Conservation (phyloP, 2,113 vertebrate species). For the Pelecanoides urinatrix region DNA sequence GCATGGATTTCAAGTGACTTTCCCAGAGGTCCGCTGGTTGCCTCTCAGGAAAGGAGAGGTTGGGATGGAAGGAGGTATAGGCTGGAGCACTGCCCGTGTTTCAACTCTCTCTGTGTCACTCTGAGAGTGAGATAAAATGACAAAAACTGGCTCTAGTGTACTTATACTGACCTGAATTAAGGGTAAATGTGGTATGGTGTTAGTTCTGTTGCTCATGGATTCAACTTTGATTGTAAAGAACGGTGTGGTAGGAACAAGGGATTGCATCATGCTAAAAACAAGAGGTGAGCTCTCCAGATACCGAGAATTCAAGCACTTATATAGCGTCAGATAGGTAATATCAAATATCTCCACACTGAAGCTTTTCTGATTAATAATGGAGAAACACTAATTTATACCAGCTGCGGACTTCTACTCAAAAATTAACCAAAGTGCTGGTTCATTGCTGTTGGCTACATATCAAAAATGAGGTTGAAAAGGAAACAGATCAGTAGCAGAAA, state of each 20-base stretch:
- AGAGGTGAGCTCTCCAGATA: not conserved
- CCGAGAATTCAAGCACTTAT: not conserved
- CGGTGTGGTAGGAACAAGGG: not conserved
- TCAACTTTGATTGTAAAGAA: not conserved
- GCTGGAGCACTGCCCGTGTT: not conserved
- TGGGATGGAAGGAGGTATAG: not conserved
- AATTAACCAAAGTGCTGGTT: conserved; percentile 15
- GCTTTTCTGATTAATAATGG: conserved; percentile 5
- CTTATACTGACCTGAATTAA: not conserved
- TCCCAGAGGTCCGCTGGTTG: not conserved
- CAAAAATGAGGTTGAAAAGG: not conserved
- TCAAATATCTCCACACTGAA: not conserved
- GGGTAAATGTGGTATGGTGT: not conserved
- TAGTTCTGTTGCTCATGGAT: not conserved
- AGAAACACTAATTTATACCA: conserved; percentile 20
- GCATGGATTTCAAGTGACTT: not conserved
- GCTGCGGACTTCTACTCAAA: conserved; percentile 15
- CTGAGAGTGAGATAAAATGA: not conserved
- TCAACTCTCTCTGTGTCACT: not conserved
- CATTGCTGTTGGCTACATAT: not conserved
- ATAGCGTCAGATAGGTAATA: not conserved
- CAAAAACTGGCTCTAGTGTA: not conserved
- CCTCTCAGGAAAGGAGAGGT: not conserved
- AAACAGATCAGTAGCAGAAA: not conserved
- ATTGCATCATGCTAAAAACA: not conserved